Conservation (phyloP, 2,888 invertebrate genomes). For the Lysandra bellargus region DNA sequence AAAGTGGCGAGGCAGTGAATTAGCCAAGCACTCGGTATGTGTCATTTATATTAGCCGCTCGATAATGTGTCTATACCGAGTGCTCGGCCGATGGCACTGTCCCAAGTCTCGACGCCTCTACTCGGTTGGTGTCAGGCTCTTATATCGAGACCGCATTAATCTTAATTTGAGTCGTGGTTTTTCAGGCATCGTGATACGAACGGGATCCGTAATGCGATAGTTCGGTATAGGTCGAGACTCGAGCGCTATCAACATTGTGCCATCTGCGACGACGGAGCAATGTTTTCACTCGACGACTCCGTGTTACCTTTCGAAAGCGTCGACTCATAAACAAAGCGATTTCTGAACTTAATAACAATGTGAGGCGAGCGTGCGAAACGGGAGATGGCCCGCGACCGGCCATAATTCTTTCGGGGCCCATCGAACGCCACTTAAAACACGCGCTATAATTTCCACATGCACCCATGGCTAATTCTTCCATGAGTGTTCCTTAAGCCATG, state of each 20-base stretch:
- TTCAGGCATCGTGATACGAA: not conserved
- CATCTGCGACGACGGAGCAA: slow-evolving; percentile 67
- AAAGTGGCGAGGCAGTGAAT: no score
- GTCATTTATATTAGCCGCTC: no score
- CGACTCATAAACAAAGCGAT: slow-evolving; percentile 77
- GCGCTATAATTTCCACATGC: slow-evolving; percentile 57
- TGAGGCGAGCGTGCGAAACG: slow-evolving; percentile 77
- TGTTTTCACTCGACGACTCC: slow-evolving; percentile 72
- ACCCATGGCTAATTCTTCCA: slow-evolving; percentile 59
- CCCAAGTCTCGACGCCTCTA: no score
- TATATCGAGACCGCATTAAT: slow-evolving; percentile 37
- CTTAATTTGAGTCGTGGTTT: slow-evolving; percentile 16
- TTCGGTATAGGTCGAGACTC: slow-evolving; percentile 55
- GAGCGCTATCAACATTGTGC: slow-evolving; percentile 78
- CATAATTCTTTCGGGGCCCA: slow-evolving; percentile 71
- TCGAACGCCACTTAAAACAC: slow-evolving; percentile 59
- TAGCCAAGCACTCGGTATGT: no score
- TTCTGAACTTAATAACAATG: slow-evolving; percentile 79
- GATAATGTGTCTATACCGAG: no score
- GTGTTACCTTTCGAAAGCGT: slow-evolving; percentile 78
- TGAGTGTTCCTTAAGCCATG: slow-evolving; percentile 42
- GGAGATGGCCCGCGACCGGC: slow-evolving; percentile 73
- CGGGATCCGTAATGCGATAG: slow-evolving; percentile 3
- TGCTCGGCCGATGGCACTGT: no score
- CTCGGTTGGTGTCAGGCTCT: no score